These are phyloP conservation scores for Tenodera sinensis DNA, from an alignment of 2,888 invertebrate genomes.

Conservation along the genomic window DNA sequence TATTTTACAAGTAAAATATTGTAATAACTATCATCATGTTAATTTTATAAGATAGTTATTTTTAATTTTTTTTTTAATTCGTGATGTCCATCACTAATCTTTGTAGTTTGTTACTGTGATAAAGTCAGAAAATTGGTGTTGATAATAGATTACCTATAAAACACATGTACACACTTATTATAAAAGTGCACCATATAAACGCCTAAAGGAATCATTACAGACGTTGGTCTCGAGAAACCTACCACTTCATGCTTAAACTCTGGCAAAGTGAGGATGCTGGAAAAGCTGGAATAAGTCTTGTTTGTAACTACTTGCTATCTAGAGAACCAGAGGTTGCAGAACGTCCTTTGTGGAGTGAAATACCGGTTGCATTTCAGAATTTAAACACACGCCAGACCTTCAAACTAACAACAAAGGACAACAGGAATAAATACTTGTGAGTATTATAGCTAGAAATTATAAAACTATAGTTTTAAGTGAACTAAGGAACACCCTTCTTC, in stretches of 20 bases:
- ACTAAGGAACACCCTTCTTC: too few relatives aligned
- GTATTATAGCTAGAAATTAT: background rate
- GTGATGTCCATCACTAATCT: too few relatives aligned
- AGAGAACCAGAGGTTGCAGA: background rate
- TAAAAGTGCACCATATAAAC: too few relatives aligned
- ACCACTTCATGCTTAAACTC: constrained; percentile 2
- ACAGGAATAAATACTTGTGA: constrained; percentile 3
- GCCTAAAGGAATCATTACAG: background rate
- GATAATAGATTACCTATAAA: too few relatives aligned
- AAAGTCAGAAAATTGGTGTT: too few relatives aligned
- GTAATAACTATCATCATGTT: too few relatives aligned
- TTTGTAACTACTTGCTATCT: background rate
- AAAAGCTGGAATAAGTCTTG: constrained; percentile 7
- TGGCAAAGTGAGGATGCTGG: constrained; percentile 10
- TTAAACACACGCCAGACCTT: background rate
- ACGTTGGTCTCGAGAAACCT: constrained; percentile 13
- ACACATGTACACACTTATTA: too few relatives aligned
- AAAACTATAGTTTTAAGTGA: background rate
- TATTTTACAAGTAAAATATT: too few relatives aligned
- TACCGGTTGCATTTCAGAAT: background rate
- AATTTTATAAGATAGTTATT: too few relatives aligned
- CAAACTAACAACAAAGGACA: background rate
- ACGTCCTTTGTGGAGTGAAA: background rate
- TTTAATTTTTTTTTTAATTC: too few relatives aligned
- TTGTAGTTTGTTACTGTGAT: too few relatives aligned